Evolutionary conservation across 2,113 vertebrate species (phyloP), one percentile per base, ranked within the genome.

Genomic region (Oxyruncus cristatus): DNA sequence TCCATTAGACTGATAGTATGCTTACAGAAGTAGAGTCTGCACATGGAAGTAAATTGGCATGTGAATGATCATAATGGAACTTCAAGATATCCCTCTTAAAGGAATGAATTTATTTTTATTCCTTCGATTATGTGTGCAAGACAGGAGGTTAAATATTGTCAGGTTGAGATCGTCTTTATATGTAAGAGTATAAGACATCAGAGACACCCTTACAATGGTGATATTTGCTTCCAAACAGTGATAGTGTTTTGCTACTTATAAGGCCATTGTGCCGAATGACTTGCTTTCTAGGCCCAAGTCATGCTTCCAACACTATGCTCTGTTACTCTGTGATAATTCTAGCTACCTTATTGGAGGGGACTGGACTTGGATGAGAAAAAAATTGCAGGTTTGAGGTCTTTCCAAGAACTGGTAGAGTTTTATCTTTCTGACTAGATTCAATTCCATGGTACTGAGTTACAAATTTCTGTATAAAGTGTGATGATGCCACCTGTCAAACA

Each of bases 191-290:
- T 41, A 67, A 76, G 33, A 73, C 19, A 35, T 13, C 41, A 28
- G 19, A 80, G 53, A 72, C 32, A 55, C 4, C 6, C 14, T 63
- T 47, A 26, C 5, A 50, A 27, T 50, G 9, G 21, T 15, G 33
- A 41, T 63, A 76, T 37, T 75, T 92, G 7, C 42, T 89, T 78
- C 61, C 42, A 75, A 32, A 53, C 4, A 30, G 9, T 32, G n/a
- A 26, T 37, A 19, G 76, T 32, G 19, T 3, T 59, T 92, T 81
- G 35, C 33, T 72, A 26, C 10, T 55, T n/a, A 12, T 41, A 19
- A 2, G 23, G 27, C 15, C 4, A 4, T 28, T 3, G 1, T 78
- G 52, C 26, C 2, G 1, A 75, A 42, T 16, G 9, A n/a, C 46
- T 21, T 73, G 13, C 17, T 88, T 73, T 65, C 37, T 52, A 68